phyloP scores from a whole-genome alignment of 2,113 vertebrate species.

The Burhinus bistriatus region DNA sequence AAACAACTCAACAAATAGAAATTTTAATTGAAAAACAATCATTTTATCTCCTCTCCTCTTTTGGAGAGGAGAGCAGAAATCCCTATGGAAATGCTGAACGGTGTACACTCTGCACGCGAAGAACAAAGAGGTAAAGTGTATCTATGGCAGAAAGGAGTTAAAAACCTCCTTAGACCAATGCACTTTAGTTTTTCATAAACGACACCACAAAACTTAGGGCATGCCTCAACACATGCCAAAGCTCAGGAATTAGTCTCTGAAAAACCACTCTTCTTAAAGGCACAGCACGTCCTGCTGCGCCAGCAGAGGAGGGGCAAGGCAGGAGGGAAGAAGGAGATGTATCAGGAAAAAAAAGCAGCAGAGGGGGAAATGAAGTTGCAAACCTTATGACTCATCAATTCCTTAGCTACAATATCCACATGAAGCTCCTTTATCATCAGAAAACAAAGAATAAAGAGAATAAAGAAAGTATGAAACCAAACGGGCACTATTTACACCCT shows the following conservation, averaged over 20 bases:
- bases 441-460: slow-evolving; percentile 2
- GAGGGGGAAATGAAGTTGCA: not conserved
- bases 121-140: not conserved
- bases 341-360: not conserved
- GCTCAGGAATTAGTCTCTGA: slow-evolving; percentile 11
- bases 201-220: not conserved
- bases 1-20: not conserved
- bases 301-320: not conserved
- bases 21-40: not conserved
- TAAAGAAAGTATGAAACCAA: not conserved
- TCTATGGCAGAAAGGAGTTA: not conserved
- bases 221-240: slow-evolving; percentile 42
- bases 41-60: not conserved
- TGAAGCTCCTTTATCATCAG: not conserved
- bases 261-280: slow-evolving; percentile 35
- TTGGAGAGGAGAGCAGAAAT: not conserved
- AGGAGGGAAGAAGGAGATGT: not conserved
- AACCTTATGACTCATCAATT: not conserved
- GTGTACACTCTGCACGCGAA: not conserved
- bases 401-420: not conserved
- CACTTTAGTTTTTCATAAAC: not conserved
- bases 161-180: not conserved
- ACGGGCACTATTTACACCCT: not conserved
- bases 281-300: not conserved
- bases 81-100: not conserved